Evolutionary conservation across 2,113 vertebrate species (phyloP).

Genomic region (Eudorcas thomsonii): DNA sequence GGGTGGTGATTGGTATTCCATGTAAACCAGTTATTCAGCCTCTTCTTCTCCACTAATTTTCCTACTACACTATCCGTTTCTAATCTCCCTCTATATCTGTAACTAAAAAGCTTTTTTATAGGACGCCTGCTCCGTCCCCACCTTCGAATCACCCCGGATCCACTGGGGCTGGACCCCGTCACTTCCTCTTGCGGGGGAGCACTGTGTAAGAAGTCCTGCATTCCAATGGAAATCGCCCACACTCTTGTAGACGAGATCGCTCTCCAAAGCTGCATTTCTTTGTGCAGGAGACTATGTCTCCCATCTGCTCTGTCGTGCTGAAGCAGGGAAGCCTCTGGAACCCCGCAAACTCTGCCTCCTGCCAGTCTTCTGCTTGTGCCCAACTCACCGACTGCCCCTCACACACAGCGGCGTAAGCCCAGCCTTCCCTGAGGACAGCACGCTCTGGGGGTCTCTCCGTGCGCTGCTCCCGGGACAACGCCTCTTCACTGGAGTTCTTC

Average conservation of each 20-base stretch:
- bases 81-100: too few species aligned
- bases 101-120: too few species aligned
- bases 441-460: rapidly evolving
- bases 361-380: neutral
- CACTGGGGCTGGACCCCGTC: too few species aligned
- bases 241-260: neutral
- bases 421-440: rapidly evolving
- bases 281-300: too few species aligned
- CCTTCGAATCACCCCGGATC: too few species aligned
- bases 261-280: neutral
- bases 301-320: neutral
- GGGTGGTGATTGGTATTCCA: too few species aligned
- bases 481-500: neutral
- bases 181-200: neutral
- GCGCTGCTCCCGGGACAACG: rapidly evolving
- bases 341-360: neutral
- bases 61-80: too few species aligned
- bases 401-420: neutral
- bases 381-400: slow-evolving; percentile 29
- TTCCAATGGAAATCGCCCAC: neutral
- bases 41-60: too few species aligned
- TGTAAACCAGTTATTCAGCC: too few species aligned
- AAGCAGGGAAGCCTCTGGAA: neutral
- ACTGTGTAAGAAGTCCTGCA: too few species aligned
- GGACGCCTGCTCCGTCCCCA: too few species aligned